phyloP scores from a whole-genome alignment of 1,140 invertebrate species.

The Ceratina japonica region DNA sequence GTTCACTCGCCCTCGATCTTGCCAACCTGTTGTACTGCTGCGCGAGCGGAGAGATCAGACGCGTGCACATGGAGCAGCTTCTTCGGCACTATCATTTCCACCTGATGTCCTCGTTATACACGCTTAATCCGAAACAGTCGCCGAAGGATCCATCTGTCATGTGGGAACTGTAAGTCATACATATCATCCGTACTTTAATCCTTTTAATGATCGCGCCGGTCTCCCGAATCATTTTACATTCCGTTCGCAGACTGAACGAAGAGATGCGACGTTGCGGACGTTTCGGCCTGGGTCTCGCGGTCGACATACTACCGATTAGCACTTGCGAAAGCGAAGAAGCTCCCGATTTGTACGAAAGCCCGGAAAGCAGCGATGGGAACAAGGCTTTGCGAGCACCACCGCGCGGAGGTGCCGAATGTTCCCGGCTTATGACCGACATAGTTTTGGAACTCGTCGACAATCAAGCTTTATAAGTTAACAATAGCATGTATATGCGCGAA shows the following conservation, averaged over 20 bases:
- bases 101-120: constrained; percentile 80
- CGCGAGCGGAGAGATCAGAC: constrained; percentile 81
- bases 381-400: constrained; percentile 67
- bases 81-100: constrained; percentile 81
- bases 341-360: constrained; percentile 83
- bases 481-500: background rate
- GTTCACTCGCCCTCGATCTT: constrained; percentile 85
- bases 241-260: constrained; percentile 79
- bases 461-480: constrained; percentile 66
- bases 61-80: constrained; percentile 80
- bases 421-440: constrained; percentile 76
- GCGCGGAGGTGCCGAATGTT: constrained; percentile 72
- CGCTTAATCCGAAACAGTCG: constrained; percentile 75
- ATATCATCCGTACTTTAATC: background rate
- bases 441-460: constrained; percentile 75
- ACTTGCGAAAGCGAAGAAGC: constrained; percentile 86
- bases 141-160: constrained; percentile 76
- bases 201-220: background rate
- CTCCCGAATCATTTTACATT: background rate
- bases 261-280: constrained; percentile 83
- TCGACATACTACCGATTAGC: constrained; percentile 87
- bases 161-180: constrained; percentile 81
- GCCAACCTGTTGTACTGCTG: constrained; percentile 85
- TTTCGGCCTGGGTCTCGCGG: constrained; percentile 84
- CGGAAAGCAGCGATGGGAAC: constrained; percentile 68